Evolutionary conservation across 2,888 invertebrate genomes (phyloP).

Genomic region (Eupithecia inturbata): DNA sequence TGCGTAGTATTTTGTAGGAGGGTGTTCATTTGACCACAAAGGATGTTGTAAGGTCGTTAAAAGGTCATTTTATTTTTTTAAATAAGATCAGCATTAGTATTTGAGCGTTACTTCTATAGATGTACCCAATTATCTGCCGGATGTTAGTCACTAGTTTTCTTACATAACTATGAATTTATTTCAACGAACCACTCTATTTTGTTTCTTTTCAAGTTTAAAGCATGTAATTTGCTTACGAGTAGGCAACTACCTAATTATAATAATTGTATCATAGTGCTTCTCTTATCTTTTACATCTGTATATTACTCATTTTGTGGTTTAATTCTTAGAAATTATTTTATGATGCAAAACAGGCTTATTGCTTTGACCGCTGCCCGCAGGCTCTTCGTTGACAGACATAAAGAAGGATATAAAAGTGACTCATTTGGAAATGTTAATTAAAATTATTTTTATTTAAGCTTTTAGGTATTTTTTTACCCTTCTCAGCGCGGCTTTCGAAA

Average conservation of each 20-base stretch:
- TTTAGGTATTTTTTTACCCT: background rate
- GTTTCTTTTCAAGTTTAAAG: conserved; percentile 45
- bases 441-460: background rate
- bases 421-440: conserved; percentile 11
- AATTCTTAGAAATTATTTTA: conserved; percentile 31
- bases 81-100: background rate
- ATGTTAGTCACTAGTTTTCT: conserved; percentile 5
- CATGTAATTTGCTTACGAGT: conserved; percentile 55
- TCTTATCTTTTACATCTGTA: conserved; percentile 60
- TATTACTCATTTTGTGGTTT: conserved; percentile 41
- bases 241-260: conserved; percentile 55
- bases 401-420: conserved; percentile 25
- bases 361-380: conserved; percentile 11
- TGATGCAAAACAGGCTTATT: conserved; percentile 23
- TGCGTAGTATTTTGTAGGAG: background rate
- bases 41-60: background rate
- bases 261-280: conserved; percentile 53
- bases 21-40: background rate
- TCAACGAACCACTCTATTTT: conserved; percentile 36
- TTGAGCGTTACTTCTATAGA: background rate
- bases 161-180: background rate
- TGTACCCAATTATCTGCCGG: background rate
- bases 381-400: conserved; percentile 8
- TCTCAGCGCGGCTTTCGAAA: background rate
- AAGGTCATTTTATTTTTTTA: background rate